Evolutionary conservation across 1,140 invertebrate genomes (phyloP), one percentile per base, ranked within the genome.

Genomic region (Neodiprion virginianus): DNA sequence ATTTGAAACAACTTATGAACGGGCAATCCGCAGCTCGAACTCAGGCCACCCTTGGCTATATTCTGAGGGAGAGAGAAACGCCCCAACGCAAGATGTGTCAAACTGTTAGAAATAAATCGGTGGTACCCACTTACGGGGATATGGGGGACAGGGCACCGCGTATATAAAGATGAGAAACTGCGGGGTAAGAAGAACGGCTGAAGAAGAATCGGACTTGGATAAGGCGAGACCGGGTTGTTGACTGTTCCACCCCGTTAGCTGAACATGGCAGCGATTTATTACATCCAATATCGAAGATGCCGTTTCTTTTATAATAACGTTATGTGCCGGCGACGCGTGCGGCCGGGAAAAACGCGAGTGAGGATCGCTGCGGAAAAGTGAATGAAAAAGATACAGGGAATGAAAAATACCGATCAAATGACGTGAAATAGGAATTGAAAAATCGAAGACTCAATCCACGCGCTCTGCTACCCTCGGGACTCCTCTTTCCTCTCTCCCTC

Each of bases 191-290:
- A 40, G 28, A 40, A 40, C 28, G 28, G 28, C 28, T 40, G 28
- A 40, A 40, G 28, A 40, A 40, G 28, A 40, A 40, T 65, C 61
- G 61, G 12, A 65, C 61, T 14, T 14, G 12, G 61, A 65, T 14
- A 65, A 21, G 14, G 67, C 10, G 40, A 69, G 17, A 47, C 12
- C 23, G 10, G 67, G 67, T 47, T 69, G 67, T 69, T 69, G 67
- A 69, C 67, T 69, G 67, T 69, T 69, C 67, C 67, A 69, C 14
- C 67, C 67, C 17, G 67, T 69, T 69, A 69, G 67, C 67, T 69
- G 67, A 69, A 69, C 67, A 47, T 69, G 67, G 67, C 67, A 69
- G 67, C 21, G 67, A 69, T 69, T 69, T 69, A 69, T 69, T 4
- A 69, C 11, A 47, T 69, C 40, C 67, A 69, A 69, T 69, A 69